Conservation (phyloP, 2,797 vertebrate genomes). For the Lacerta agilis region DNA sequence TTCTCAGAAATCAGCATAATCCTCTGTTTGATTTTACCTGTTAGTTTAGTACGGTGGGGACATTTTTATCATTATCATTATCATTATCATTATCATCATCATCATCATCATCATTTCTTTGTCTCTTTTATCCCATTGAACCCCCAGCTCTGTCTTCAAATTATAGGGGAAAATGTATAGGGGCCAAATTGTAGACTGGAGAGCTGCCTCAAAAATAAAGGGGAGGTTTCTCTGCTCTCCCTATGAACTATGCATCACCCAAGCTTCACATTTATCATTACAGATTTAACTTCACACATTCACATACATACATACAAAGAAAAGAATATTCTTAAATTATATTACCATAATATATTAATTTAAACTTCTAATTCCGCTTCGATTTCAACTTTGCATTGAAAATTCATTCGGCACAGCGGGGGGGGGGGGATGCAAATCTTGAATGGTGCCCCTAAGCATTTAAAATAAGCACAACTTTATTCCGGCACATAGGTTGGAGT, state of each 20-base stretch:
- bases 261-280: too few species aligned
- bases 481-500: background rate
- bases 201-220: background rate
- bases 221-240: background rate
- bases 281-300: too few species aligned
- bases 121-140: background rate
- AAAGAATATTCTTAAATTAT: too few species aligned
- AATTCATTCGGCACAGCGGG: background rate
- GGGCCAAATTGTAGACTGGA: too few species aligned
- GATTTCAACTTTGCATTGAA: too few species aligned
- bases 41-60: background rate
- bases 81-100: too few species aligned
- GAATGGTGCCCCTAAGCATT: background rate
- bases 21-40: background rate
- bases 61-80: too few species aligned
- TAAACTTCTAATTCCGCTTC: too few species aligned
- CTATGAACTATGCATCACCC: background rate
- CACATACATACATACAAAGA: too few species aligned
- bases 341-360: too few species aligned
- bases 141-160: background rate
- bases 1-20: background rate
- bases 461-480: background rate
- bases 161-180: background rate
- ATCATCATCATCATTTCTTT: background rate
- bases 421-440: background rate